A percentile compares a stretch with the other conserved stretches of the same genome.
These are phyloP conservation scores for Acropora tenuis DNA, from an alignment of 64 coral and sea anemone species.

Conservation along the genomic window DNA sequence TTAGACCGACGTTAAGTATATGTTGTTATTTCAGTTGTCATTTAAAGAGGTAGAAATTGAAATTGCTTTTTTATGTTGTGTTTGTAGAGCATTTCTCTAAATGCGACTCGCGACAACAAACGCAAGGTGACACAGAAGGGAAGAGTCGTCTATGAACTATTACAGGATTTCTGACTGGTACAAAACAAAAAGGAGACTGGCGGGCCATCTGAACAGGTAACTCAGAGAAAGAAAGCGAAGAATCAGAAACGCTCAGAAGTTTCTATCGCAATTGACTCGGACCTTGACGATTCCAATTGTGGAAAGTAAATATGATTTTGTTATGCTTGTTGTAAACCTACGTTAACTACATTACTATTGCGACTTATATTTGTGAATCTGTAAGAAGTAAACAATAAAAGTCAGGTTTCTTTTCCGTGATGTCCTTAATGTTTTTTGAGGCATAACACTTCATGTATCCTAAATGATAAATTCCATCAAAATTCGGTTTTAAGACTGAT, in stretches of 20 bases:
- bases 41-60: conserved; percentile 13
- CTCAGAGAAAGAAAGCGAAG: conserved; percentile 24
- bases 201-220: conserved; percentile 44
- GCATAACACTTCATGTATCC: conserved; percentile 23
- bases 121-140: conserved; percentile 14
- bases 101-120: conserved; percentile 56
- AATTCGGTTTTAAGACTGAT: conserved; percentile 20
- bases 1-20: conserved; percentile 60
- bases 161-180: conserved; percentile 45
- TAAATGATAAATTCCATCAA: conserved; percentile 24
- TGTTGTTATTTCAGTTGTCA: neutral
- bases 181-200: conserved; percentile 28
- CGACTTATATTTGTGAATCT: conserved; percentile 40
- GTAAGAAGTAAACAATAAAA: conserved; percentile 57
- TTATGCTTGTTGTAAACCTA: conserved; percentile 19
- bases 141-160: conserved; percentile 15
- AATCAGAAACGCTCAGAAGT: conserved; percentile 28
- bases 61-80: conserved; percentile 15
- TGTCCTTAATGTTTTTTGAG: conserved; percentile 14
- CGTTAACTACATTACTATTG: conserved; percentile 27
- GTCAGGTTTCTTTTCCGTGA: neutral
- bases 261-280: conserved; percentile 50
- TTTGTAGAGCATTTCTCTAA: conserved; percentile 70
- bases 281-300: conserved; percentile 63
- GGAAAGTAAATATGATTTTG: conserved; percentile 71